Evolutionary conservation across 53 echinoderm and acorn worm genomes (phyloP), one percentile per base, ranked within the genome.

Genomic region (Temnopleurus reevesii): DNA sequence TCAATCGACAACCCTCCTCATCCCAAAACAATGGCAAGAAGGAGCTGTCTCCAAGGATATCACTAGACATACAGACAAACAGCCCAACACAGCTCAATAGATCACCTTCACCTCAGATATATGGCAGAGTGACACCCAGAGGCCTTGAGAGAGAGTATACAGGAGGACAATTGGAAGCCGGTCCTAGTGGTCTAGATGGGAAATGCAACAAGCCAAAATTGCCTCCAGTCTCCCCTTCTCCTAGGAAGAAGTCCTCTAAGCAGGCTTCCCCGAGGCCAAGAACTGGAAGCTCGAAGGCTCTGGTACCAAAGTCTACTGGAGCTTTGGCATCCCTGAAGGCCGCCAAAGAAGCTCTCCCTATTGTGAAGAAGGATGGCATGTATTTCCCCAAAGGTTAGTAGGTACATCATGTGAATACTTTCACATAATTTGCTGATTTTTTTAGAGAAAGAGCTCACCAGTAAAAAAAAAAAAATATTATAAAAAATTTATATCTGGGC

Each of bases 361-460:
- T 89, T 0, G 89, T 77, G 5, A 89, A 89, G 89, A 89, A 89
- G 44, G 89, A 89, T 89, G 89, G 77, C 54, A 89, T 89, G 89
- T 79, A 77, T 45, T 77, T 77, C 43, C 89, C 89, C 21, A 89
- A 89, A 79, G 89, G 89, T 77, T 29, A 41, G 79, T 71, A 41
- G 17, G 34, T 61, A 26, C 0, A 27, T n/a, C n/a, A n/a, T n/a
- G n/a, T n/a, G n/a, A n/a, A n/a, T n/a, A n/a, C n/a, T n/a, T n/a
- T n/a, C n/a, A n/a, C n/a, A n/a, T n/a, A n/a, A n/a, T n/a, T 10
- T 8, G 53, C 15, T 51, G 53, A 10, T 51, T 51, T 51, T 51
- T 51, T 51, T 51, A 51, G 53, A n/a, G n/a, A n/a, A n/a, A n/a
- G n/a, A n/a, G n/a, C n/a, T n/a, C n/a, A n/a, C n/a, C n/a, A n/a